Evolutionary conservation across 2,113 vertebrate genomes (phyloP).

Genomic region (Chionodraco myersi): DNA sequence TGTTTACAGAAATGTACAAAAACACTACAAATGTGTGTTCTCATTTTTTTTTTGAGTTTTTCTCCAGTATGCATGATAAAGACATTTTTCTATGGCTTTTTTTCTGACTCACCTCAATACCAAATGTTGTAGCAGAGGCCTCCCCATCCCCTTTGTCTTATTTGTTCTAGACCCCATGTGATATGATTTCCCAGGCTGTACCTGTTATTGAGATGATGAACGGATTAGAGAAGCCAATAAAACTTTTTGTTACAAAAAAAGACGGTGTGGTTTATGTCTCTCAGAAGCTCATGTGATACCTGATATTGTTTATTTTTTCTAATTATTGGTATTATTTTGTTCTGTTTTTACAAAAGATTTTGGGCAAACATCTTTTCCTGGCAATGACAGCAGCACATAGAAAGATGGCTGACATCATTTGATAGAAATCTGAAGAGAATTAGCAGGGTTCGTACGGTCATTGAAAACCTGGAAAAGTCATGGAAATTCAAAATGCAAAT

Average conservation of each 20-base stretch:
- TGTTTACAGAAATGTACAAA: slow-evolving; percentile 90
- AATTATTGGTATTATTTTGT: too few species aligned
- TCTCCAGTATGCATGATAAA: slow-evolving; percentile 86
- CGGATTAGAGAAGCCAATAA: slow-evolving; percentile 87
- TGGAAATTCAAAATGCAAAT: too few species aligned
- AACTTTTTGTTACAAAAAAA: slow-evolving; percentile 81
- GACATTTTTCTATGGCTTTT: slow-evolving; percentile 83
- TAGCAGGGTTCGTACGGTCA: too few species aligned
- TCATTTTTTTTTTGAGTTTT: slow-evolving; percentile 56
- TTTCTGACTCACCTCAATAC: slow-evolving; percentile 82
- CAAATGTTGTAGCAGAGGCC: slow-evolving; percentile 86
- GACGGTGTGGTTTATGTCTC: too few species aligned
- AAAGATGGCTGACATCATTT: too few species aligned
- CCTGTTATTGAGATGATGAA: slow-evolving; percentile 87
- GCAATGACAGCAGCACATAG: too few species aligned
- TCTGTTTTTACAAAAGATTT: too few species aligned
- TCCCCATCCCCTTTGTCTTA: slow-evolving; percentile 78
- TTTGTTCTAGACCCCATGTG: slow-evolving; percentile 81
- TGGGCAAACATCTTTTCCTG: too few species aligned
- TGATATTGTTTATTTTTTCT: not conserved
- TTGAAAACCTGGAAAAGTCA: too few species aligned
- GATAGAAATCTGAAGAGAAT: too few species aligned
- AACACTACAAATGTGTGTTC: slow-evolving; percentile 86
- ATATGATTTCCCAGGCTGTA: slow-evolving; percentile 85
- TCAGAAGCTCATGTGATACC: too few species aligned